Percentiles rank a stretch among this genome's conserved stretches.
These are phyloP conservation scores for Chalcosyrphus nemorum DNA, from an alignment of 2,888 invertebrate species.

Conservation along the genomic window DNA sequence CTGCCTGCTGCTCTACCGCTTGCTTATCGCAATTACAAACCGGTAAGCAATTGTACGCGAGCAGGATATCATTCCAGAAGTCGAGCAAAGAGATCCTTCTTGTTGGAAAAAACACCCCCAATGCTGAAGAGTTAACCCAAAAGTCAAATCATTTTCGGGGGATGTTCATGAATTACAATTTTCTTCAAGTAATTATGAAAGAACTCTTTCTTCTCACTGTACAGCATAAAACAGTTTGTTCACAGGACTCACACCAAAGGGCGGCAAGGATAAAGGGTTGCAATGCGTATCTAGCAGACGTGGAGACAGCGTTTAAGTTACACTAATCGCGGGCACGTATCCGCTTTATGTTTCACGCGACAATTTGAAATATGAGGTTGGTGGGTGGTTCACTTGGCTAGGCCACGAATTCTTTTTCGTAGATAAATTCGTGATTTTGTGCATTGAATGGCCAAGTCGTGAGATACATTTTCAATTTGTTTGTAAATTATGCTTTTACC, in stretches of 20 bases:
- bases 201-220: slow-evolving; percentile 10
- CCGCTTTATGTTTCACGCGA: slow-evolving; percentile 69
- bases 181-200: slow-evolving; percentile 58
- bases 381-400: slow-evolving; percentile 37
- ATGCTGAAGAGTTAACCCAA: slow-evolving; percentile 53
- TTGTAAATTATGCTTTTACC: background rate
- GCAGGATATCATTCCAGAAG: slow-evolving; percentile 47
- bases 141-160: slow-evolving; percentile 45
- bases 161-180: slow-evolving; percentile 50
- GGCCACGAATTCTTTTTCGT: background rate
- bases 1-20: background rate
- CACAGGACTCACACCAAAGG: background rate
- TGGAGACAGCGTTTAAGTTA: slow-evolving; percentile 39
- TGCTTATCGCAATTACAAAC: slow-evolving; percentile 72
- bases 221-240: slow-evolving; percentile 40
- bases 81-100: slow-evolving; percentile 43
- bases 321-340: slow-evolving; percentile 68
- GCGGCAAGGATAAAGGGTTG: background rate
- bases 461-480: slow-evolving; percentile 54
- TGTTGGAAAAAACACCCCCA: slow-evolving; percentile 6
- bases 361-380: slow-evolving; percentile 66
- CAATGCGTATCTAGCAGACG: slow-evolving; percentile 57
- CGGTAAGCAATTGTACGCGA: slow-evolving; percentile 71
- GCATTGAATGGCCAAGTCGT: slow-evolving; percentile 39
- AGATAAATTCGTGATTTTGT: slow-evolving; percentile 41